These are phyloP conservation scores for Sarotherodon lohbergeri DNA, from an alignment of 2,113 vertebrate species.

Conservation along the genomic window DNA sequence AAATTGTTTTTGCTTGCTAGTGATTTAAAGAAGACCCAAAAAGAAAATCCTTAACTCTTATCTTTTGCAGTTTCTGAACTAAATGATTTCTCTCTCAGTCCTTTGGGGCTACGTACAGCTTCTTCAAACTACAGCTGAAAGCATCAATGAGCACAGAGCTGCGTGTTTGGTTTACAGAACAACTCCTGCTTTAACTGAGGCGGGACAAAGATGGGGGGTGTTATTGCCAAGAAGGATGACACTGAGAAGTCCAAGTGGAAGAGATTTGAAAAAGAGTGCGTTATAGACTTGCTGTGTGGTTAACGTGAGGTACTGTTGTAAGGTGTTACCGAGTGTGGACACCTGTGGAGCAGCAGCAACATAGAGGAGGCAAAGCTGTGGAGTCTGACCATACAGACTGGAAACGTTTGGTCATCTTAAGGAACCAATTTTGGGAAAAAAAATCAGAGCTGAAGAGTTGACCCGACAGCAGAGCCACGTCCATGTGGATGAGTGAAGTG, in stretches of 20 bases:
- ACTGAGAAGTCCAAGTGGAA: background rate
- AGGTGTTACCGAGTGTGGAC: constrained; percentile 2
- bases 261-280: background rate
- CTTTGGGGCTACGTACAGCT: background rate
- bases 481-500: background rate
- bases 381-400: background rate
- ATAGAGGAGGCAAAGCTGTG: background rate
- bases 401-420: background rate
- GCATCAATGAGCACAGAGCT: background rate
- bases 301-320: constrained; percentile 47
- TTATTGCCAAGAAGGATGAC: constrained; percentile 6
- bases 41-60: background rate
- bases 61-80: background rate
- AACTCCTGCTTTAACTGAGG: background rate
- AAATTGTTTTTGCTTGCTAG: background rate
- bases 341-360: constrained; percentile 19
- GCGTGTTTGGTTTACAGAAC: background rate
- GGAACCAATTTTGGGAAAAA: background rate
- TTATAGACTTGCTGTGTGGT: background rate
- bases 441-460: background rate
- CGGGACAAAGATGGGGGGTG: background rate
- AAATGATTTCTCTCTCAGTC: background rate
- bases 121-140: background rate
- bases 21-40: background rate
- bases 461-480: background rate